Base-by-base conservation (phyloP, 2,113 vertebrate genomes). In the Tinamus guttatus region DNA sequence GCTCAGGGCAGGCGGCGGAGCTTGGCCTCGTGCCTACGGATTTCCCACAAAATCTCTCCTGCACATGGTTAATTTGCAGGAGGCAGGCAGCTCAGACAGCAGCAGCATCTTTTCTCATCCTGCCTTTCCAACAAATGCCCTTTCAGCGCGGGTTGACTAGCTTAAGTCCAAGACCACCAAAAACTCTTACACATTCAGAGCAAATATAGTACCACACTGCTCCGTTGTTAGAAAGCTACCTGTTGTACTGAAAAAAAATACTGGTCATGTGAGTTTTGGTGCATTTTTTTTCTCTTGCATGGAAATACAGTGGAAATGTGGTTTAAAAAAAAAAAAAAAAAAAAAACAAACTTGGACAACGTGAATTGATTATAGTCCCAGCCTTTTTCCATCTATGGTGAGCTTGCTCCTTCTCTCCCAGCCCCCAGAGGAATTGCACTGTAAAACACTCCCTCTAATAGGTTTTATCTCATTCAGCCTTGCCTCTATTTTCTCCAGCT, bases 351-450 rank as follows among this genome's bases (percentile, higher is more conserved):
- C 92, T 92, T 45, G 63, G 95, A 87, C 74, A 80, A 92, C 74
- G 88, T 89, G 86, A 96, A 96, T 96, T 94, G 95, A 96, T 96
- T 90, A 85, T 9, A 80, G 77, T 70, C 65, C 52, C 32, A 85
- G 49, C 27, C 49, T 94, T 90, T 80, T 93, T 70, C 92, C 95
- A 96, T 95, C 92, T 96, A 97, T 91, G 95, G 94, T 63, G 81
- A 94, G 85, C 62, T 90, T 89, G 87, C 74, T 89, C 73, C 36
- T 89, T 88, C 88, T 36, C 58, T 83, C 86, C 77, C 77, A 89
- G 52, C 28, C 67, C 86, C 67, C 36, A 9, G 43, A 82, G 83
- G 90, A 90, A 87, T 22, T 73, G 45, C 83, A 74, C 49, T 81
- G 81, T 87, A 95, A 93, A 96, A 91, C 70, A 93, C 52, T 93